These are phyloP conservation scores for Ptycholaimellus sp. DNA, from an alignment of 2,888 invertebrate species.

Conservation along the genomic window DNA sequence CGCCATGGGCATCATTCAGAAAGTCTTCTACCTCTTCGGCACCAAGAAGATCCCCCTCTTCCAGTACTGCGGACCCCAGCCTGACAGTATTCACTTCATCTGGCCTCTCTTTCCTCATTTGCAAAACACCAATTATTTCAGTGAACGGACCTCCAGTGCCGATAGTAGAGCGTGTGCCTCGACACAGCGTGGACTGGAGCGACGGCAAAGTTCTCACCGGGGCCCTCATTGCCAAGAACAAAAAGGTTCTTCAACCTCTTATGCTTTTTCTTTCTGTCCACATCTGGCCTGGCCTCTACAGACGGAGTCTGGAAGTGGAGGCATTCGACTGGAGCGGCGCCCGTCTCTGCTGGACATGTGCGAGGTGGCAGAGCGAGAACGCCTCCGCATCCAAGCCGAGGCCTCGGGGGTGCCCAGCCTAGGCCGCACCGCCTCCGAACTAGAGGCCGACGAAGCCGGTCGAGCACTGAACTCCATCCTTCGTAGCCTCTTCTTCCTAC, in stretches of 20 bases:
- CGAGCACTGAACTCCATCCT: too few species aligned
- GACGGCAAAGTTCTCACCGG: too few species aligned
- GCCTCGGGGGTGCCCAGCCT: too few species aligned
- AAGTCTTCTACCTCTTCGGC: conserved; percentile 33
- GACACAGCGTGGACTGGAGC: too few species aligned
- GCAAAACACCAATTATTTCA: not conserved
- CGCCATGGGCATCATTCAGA: conserved; percentile 46
- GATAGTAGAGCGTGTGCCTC: not conserved
- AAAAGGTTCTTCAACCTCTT: not conserved
- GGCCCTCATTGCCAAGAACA: too few species aligned
- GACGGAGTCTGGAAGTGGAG: not conserved
- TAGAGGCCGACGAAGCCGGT: too few species aligned
- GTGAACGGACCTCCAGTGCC: not conserved
- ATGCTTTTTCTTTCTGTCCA: not conserved
- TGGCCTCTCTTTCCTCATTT: too few species aligned
- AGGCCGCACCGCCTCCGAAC: too few species aligned
- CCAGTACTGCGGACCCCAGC: conserved; percentile 23
- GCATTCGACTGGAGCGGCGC: conserved; percentile 12
- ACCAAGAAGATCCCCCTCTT: conserved; percentile 26
- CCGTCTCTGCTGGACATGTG: conserved; percentile 28
- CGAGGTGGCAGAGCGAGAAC: conserved; percentile 26
- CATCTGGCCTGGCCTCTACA: not conserved
- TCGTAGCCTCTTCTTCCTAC: too few species aligned
- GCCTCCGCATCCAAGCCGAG: conserved; percentile 12
- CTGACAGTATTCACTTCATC: too few species aligned